Evolutionary conservation across 2,797 vertebrate genomes (phyloP), one percentile per base, ranked within the genome.

Genomic region (Pipistrellus kuhlii): DNA sequence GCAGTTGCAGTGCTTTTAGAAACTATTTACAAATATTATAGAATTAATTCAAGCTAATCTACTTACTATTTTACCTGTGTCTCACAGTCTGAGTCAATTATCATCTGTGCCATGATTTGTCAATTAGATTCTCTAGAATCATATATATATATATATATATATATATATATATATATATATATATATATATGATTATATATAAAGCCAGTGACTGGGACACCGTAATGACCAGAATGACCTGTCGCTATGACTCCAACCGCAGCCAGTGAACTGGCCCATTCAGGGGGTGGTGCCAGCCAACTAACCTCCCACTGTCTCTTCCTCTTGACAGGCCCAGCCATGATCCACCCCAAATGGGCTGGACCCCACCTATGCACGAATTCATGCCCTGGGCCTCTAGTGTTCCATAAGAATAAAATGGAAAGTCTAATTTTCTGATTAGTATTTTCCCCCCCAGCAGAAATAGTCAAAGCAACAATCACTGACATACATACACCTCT

Each of bases 101-200:
- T 83, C 78, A 88, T 94, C 78, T 96, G 78, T 53, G 48, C 18
- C 85, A 86, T 76, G n/a, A 69, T 83, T 64, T 94, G 64, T 55
- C 80, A 94, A 64, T 90, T 71, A 64, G 4, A 41, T 86, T n/a
- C 51, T 84, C 27, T 86, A 8, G 41, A 73, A 83, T 73, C n/a
- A 46, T 73, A 89, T 73, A 91, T 95, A 87, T 93, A 57, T 23
- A 41, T 23, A 8, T 9, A 55, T 8, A 53, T 8, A 53, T 8
- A 53, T 55, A 55, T 8, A 55, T 3, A 8, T 55, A 55, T 8
- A 55, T 3, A 8, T 41, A 41, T 41, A 46, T 73, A 89, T 73
- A 91, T 95, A 89, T 93, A 57, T 27, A 41, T 21, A 7, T 93
- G 53, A 23, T 35, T 21, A 7, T 8, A 55, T 55, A 55, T 8